Conservation (phyloP, 2,797 vertebrate genomes). For the Darevskia nairensis region DNA sequence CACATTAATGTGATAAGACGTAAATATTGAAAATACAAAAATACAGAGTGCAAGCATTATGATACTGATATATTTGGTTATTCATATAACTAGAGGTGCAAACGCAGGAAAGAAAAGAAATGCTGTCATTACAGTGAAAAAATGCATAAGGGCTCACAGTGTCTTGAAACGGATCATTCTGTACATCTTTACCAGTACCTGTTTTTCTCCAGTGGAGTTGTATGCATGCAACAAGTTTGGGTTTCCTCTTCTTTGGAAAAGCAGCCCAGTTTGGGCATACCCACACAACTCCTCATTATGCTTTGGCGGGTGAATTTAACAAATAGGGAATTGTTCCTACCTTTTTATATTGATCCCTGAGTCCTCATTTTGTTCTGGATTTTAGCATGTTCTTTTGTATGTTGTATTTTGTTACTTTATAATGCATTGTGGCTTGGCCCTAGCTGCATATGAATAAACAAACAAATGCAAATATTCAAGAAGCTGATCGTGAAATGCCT, state of each 20-base stretch:
- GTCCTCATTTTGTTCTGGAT: not conserved
- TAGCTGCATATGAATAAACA: not conserved
- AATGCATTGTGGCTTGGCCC: not conserved
- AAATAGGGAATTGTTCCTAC: not conserved
- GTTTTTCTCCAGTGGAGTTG: not conserved
- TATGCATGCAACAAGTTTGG: not conserved
- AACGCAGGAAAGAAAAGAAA: not conserved
- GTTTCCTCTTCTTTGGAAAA: not conserved
- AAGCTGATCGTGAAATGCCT: conserved; percentile 20
- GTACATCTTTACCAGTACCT: not conserved
- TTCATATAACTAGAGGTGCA: not conserved
- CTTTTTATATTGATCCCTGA: not conserved
- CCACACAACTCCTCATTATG: not conserved
- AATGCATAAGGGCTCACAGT: not conserved
- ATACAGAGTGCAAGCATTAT: not conserved
- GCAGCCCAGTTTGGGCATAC: not conserved
- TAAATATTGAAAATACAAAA: not conserved
- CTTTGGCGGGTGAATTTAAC: not conserved
- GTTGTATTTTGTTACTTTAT: conserved; percentile 8
- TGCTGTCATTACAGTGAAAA: not conserved
- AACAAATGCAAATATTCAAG: conserved; percentile 22
- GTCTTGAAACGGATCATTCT: not conserved
- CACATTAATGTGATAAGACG: not conserved
- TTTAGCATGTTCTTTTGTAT: not conserved
- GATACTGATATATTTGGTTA: not conserved